A percentile compares a stretch with the other conserved stretches of the same genome.
phyloP scores from a whole-genome alignment of 2,113 vertebrate genomes.

The Dicrurus megarhynchus region DNA sequence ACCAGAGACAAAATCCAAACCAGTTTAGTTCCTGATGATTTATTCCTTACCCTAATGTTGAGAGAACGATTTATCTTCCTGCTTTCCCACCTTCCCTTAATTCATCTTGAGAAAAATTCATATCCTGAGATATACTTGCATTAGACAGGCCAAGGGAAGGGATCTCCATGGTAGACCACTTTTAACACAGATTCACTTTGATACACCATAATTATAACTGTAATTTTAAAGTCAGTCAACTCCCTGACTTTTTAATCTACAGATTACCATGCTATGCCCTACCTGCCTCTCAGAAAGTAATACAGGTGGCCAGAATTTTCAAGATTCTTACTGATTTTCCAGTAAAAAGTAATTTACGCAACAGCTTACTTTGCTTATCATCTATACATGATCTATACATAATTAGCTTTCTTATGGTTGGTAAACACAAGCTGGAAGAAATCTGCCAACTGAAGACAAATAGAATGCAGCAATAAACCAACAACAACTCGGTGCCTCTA shows the following conservation, averaged over 20 bases:
- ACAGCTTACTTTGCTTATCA: not conserved
- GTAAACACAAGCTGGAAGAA: not conserved
- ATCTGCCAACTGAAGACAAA: constrained; percentile 16
- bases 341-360: not conserved
- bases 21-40: not conserved
- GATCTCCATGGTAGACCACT: not conserved
- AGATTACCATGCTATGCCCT: not conserved
- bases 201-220: not conserved
- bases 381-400: not conserved
- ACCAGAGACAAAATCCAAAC: not conserved
- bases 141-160: not conserved
- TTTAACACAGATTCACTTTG: not conserved
- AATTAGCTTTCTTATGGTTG: not conserved
- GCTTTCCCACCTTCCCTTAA: not conserved
- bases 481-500: not conserved
- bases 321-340: not conserved
- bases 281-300: not conserved
- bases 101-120: not conserved
- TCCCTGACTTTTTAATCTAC: not conserved
- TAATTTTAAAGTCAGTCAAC: constrained; percentile 20
- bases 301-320: not conserved
- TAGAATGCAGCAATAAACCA: not conserved
- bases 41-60: not conserved
- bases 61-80: not conserved
- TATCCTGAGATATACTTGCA: not conserved